Base-by-base conservation (phyloP, 1,140 invertebrate genomes). In the Rhizoglyphus robini region DNA sequence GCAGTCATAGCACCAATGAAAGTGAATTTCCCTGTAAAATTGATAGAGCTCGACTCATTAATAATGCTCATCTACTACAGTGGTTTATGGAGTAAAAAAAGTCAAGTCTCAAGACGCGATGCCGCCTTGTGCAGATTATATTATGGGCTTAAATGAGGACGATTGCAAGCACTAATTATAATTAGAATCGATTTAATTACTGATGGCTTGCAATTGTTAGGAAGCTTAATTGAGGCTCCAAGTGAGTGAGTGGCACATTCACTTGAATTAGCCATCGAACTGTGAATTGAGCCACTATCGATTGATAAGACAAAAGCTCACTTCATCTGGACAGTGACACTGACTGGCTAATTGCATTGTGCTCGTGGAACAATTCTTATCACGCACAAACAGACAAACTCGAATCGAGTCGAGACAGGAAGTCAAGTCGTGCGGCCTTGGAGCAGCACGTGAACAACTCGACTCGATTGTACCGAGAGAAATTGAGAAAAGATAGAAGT, bases 101-200 rank as follows among this genome's bases (percentile, higher is more conserved):
- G 51, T 8, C 51, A 20, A 25, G 23, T n/a, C n/a, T n/a, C 8
- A 54, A 20, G 51, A 8, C 23, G 8, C 23, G 23, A 20, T 20
- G 51, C 51, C 23, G 23, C 8, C 20, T 54, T 23, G 31, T 5
- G 20, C 51, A 54, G 51, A 54, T 54, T 54, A 54, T 5, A 54
- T 54, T 32, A 27, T 54, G 8, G 51, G 51, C 51, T 54, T 54
- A 54, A 8, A 54, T 54, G 51, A 54, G 31, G 20, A 54, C 8
- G 51, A 54, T 8, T 54, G 51, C 8, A 32, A 8, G 51, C 8
- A 54, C 20, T 5, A 54, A 54, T 54, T 5, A 54, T 41, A 41
- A 41, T 41, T 41, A 32, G 51, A 54, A 54, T 54, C 20, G 51
- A 54, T 54, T 54, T 54, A 54, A 54, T 54, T 54, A 54, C 31